Conservation (phyloP, 2,888 invertebrate genomes). For the Eustalomyia histrio region DNA sequence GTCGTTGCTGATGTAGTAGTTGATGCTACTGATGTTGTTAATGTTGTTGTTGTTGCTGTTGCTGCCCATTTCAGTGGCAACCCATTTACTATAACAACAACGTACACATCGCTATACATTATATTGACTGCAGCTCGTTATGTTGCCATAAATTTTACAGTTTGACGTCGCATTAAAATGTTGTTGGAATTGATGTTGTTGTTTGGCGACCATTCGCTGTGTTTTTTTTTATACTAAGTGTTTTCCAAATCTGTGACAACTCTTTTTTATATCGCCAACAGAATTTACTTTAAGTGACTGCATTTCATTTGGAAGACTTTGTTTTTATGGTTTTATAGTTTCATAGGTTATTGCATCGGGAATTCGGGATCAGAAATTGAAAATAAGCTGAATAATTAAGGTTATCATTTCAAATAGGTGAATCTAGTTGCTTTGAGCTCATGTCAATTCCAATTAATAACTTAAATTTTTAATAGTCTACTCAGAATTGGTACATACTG, state of each 20-base stretch:
- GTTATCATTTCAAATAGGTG: too few relatives aligned
- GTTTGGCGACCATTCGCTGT: constrained; percentile 51
- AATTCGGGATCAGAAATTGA: too few relatives aligned
- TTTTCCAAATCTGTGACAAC: background rate
- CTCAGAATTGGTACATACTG: background rate
- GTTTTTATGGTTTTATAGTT: too few relatives aligned
- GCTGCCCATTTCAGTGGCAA: constrained; percentile 40
- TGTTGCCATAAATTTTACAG: constrained; percentile 67
- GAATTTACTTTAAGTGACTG: too few relatives aligned
- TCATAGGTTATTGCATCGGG: too few relatives aligned
- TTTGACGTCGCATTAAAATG: constrained; percentile 66
- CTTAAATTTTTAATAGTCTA: background rate
- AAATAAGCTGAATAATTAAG: too few relatives aligned
- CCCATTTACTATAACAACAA: constrained; percentile 41
- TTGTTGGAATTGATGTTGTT: constrained; percentile 60
- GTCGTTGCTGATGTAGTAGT: constrained; percentile 54
- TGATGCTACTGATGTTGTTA: constrained; percentile 44
- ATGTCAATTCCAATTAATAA: too few relatives aligned
- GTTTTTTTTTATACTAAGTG: background rate
- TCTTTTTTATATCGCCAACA: too few relatives aligned
- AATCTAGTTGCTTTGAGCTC: too few relatives aligned
- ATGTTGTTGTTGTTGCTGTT: constrained; percentile 26
- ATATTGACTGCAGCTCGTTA: constrained; percentile 67
- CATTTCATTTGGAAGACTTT: too few relatives aligned
- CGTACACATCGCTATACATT: constrained; percentile 53